phyloP scores from a whole-genome alignment of 2,113 vertebrate species.

The Telmatochromis sp. region DNA sequence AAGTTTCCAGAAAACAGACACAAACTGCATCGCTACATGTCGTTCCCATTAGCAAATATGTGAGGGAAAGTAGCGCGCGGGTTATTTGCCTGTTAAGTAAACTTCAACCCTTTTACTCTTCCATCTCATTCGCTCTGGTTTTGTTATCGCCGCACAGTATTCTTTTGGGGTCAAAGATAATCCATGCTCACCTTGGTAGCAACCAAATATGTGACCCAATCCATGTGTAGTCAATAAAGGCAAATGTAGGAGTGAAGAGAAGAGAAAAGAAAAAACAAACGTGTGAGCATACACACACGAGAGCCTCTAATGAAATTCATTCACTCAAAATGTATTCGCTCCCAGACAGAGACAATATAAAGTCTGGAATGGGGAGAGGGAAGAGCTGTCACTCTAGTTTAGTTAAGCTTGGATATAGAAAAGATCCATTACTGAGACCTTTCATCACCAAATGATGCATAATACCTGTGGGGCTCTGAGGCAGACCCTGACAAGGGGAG shows the following conservation, averaged over 20 bases:
- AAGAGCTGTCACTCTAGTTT: slow-evolving; percentile 58
- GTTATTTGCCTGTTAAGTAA: not conserved
- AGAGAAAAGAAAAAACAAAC: not conserved
- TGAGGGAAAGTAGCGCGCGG: not conserved
- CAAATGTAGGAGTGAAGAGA: not conserved
- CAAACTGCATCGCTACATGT: slow-evolving; percentile 26
- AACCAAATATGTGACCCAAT: slow-evolving; percentile 22
- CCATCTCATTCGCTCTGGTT: not conserved
- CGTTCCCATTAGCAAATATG: not conserved
- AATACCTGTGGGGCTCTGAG: slow-evolving; percentile 46
- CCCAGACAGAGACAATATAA: slow-evolving; percentile 35
- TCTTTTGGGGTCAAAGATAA: slow-evolving; percentile 7
- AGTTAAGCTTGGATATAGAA: slow-evolving; percentile 17
- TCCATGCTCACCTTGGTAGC: not conserved
- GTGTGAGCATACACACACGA: not conserved
- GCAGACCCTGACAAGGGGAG: not conserved
- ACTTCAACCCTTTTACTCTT: not conserved
- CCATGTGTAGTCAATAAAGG: not conserved
- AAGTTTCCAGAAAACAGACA: slow-evolving; percentile 22
- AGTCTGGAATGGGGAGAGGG: not conserved
- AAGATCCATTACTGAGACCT: slow-evolving; percentile 57
- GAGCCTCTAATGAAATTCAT: slow-evolving; percentile 35
- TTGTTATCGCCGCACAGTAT: not conserved
- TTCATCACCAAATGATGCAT: slow-evolving; percentile 48
- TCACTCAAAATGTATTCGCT: slow-evolving; percentile 20